phyloP scores from a whole-genome alignment of 2,113 vertebrate genomes.

The Lichenostomus cassidix region DNA sequence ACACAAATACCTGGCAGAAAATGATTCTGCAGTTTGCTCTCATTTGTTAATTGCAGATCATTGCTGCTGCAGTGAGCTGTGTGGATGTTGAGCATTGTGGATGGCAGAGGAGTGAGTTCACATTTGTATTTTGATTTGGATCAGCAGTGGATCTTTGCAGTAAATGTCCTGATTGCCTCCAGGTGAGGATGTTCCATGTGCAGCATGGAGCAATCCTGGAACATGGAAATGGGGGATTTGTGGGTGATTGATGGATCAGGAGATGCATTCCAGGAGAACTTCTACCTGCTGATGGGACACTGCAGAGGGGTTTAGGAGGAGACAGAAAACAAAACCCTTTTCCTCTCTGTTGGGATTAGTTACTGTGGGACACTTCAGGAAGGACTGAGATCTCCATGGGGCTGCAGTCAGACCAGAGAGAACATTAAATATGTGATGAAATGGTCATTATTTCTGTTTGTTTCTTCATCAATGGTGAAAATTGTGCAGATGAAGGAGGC shows the following conservation, averaged over 20 bases:
- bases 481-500: neutral
- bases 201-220: neutral
- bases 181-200: neutral
- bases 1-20: neutral
- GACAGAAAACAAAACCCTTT: neutral
- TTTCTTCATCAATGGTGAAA: neutral
- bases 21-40: neutral
- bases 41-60: neutral
- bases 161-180: neutral
- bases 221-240: neutral
- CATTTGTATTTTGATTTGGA: neutral
- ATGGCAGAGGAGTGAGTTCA: neutral
- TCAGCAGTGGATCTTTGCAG: neutral
- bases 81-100: neutral
- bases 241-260: neutral
- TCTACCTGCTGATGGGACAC: neutral
- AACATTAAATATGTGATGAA: accelerated
- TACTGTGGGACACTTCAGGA: neutral
- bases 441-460: neutral
- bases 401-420: neutral
- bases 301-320: neutral
- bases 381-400: neutral
- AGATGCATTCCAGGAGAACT: neutral
- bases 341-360: neutral
- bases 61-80: neutral